These are phyloP conservation scores for Trachelipus rathkii DNA, from an alignment of 1,140 invertebrate species.

Conservation along the genomic window DNA sequence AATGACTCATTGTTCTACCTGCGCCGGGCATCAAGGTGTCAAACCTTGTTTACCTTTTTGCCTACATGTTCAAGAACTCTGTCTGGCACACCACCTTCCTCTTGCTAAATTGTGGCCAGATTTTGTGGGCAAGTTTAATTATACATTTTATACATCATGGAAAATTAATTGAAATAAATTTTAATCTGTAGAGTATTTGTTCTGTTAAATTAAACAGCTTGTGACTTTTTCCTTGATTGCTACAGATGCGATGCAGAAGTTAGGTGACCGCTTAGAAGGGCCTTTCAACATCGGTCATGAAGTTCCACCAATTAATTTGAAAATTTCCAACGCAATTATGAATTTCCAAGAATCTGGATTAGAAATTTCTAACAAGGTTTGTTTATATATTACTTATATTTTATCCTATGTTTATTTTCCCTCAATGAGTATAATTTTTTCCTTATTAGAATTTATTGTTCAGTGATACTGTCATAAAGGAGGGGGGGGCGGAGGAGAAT, in stretches of 20 bases:
- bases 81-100: slow-evolving; percentile 75
- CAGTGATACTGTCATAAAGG: no score
- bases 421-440: no score
- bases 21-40: slow-evolving; percentile 64
- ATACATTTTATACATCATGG: neutral
- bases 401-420: no score
- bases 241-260: slow-evolving; percentile 53
- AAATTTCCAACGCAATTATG: slow-evolving; percentile 99
- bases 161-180: no score
- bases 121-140: slow-evolving; percentile 70
- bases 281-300: slow-evolving; percentile 96
- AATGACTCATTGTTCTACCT: slow-evolving; percentile 81
- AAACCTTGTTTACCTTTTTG: slow-evolving; percentile 84
- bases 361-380: slow-evolving; percentile 67
- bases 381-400: slow-evolving; percentile 4
- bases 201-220: no score
- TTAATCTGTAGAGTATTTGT: no score
- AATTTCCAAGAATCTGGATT: slow-evolving; percentile 88
- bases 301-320: slow-evolving; percentile 93
- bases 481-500: no score
- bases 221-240: no score
- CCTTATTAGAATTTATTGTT: no score
- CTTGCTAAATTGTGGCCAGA: slow-evolving; percentile 83
- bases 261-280: slow-evolving; percentile 69
- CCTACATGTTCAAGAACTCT: slow-evolving; percentile 82